phyloP scores from a whole-genome alignment of 2,113 vertebrate genomes.

The Pipa parva region DNA sequence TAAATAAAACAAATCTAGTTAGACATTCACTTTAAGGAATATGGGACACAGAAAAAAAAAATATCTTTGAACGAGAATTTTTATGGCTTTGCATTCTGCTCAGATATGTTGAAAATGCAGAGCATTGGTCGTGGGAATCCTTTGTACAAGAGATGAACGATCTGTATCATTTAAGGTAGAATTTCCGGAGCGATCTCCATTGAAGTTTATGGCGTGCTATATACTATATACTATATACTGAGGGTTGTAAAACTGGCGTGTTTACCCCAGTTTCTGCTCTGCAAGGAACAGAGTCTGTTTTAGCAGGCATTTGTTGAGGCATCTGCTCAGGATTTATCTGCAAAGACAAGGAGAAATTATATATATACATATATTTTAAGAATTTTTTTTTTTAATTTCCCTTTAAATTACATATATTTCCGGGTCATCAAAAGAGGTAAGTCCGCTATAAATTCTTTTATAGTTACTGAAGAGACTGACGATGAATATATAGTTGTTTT shows the following conservation, averaged over 20 bases:
- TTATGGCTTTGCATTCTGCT: conserved; percentile 28
- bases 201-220: conserved; percentile 80
- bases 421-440: background rate
- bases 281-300: conserved; percentile 59
- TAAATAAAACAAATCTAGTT: too few species aligned
- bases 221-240: too few species aligned
- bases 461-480: too few species aligned
- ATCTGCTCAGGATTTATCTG: conserved; percentile 6
- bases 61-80: background rate
- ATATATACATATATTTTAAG: background rate
- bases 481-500: too few species aligned
- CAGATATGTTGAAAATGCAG: conserved; percentile 48
- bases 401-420: background rate
- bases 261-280: conserved; percentile 54
- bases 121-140: conserved; percentile 60
- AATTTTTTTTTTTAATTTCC: too few species aligned
- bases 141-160: conserved; percentile 66
- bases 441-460: background rate
- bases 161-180: conserved; percentile 69
- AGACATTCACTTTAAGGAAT: too few species aligned
- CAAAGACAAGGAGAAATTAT: background rate
- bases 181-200: conserved; percentile 76
- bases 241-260: conserved; percentile 68
- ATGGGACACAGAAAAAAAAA: too few species aligned
- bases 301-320: conserved; percentile 65